A percentile compares a stretch with the other conserved stretches of the same genome.
phyloP scores from a whole-genome alignment of 2,113 vertebrate species.

The Ranitomeya imitator region DNA sequence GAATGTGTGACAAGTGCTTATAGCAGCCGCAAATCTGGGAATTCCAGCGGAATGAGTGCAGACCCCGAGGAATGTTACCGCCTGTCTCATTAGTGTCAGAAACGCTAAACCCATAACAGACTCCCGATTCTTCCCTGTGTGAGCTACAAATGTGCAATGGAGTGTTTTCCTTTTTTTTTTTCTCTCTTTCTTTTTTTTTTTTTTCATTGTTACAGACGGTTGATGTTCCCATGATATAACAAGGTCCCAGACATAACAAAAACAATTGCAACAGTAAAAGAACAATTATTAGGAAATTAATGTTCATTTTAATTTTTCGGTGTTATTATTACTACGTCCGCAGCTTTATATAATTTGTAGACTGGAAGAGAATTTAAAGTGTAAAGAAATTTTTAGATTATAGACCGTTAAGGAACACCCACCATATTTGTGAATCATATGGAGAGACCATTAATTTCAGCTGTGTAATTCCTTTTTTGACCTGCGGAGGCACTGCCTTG shows the following conservation, averaged over 20 bases:
- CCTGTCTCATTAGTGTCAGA: slow-evolving; percentile 42
- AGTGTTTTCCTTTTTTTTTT: not conserved
- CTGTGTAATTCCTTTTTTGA: not conserved
- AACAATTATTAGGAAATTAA: not conserved
- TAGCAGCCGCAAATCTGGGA: slow-evolving; percentile 30
- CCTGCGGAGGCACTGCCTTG: not conserved
- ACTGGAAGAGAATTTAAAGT: not conserved
- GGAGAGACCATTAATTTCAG: not conserved
- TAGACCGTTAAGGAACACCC: not conserved
- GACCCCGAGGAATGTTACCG: slow-evolving; percentile 36
- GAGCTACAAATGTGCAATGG: not conserved
- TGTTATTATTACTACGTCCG: not conserved
- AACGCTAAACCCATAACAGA: slow-evolving; percentile 39
- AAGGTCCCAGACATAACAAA: not conserved
- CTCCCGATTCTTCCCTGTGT: slow-evolving; percentile 19
- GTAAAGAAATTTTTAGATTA: not conserved
- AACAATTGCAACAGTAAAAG: not conserved
- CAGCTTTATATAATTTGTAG: not conserved
- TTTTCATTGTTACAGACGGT: not conserved
- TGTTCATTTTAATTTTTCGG: not conserved
- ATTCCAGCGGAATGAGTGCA: slow-evolving; percentile 25
- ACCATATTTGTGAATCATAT: not conserved
- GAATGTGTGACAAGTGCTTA: slow-evolving; percentile 42
- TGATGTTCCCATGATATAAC: not conserved
- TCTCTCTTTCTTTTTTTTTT: not conserved